Base-by-base conservation (phyloP, 2,888 invertebrate species). In the Coelogynopora nodosa region DNA sequence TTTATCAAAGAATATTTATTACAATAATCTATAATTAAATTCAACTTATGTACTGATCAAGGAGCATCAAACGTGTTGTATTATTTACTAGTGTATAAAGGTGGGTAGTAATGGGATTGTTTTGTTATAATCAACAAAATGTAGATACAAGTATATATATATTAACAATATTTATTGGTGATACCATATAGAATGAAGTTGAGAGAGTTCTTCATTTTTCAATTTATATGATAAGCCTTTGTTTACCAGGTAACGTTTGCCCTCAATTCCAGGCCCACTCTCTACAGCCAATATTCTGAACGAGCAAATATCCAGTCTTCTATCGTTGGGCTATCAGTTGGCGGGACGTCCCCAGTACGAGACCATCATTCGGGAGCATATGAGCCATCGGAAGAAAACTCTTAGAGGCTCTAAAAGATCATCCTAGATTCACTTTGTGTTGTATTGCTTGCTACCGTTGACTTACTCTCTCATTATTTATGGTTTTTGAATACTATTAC, bases 301-400 rank as follows among this genome's bases (percentile, higher is more conserved):
- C 28, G 2, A 13, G 2, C 82, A 82, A 30, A 82, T 82, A 5
- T 1, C 10, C 23, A 29, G 31, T 18, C 82, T 82, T 18, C 82
- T 82, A 26, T 2, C 5, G 1, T 31, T 82, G 30, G 95, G 95
- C 0, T 97, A 97, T 91, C 93, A 94, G 49, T 93, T 97, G 88
- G 92, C 97, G 5, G 93, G 94, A 26, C 93, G 96, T 87, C 93
- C 94, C 49, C 93, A 94, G 88, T 97, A 95, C 91, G 93, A 94
- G 30, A 93, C 94, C 90, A 96, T 97, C 88, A 93, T 94, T 28
- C 91, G 94, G 92, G 94, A 94, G 5, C 97, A 97, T 92, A 92
- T 96, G 90, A 94, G 94, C 88, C 93, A 94, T 89, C 93, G 97
- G 67, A 80, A 49, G 49, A 18, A 49, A 13, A 49, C 49, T 49